Evolutionary conservation across 2,113 vertebrate genomes (phyloP).

Genomic region (Trichechus manatus): DNA sequence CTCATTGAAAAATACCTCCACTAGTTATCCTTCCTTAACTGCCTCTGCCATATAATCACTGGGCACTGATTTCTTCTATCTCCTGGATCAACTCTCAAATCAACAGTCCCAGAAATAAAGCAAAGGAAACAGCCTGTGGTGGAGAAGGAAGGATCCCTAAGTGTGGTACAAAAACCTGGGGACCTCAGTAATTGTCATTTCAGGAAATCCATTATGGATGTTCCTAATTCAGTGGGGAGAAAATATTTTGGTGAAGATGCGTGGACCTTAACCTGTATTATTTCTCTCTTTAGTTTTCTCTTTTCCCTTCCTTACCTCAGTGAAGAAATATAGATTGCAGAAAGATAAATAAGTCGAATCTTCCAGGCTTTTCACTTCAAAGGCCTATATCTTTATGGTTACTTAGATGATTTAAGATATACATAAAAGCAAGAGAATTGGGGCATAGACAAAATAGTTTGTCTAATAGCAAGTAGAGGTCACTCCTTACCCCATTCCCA

Average conservation of each 20-base stretch:
- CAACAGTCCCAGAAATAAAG: neutral
- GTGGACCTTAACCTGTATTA: no score
- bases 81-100: neutral
- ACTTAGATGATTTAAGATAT: neutral
- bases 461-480: neutral
- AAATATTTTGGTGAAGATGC: neutral
- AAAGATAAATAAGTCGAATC: neutral
- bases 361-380: neutral
- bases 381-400: neutral
- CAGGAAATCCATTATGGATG: neutral
- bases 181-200: neutral
- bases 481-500: neutral
- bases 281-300: no score
- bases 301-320: neutral
- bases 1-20: constrained; percentile 1
- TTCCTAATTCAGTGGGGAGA: neutral
- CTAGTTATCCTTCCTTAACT: neutral
- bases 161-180: neutral
- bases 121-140: neutral
- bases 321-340: neutral
- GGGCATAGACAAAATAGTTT: neutral
- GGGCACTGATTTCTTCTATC: neutral
- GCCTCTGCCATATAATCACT: neutral
- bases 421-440: neutral
- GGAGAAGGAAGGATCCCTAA: neutral